phyloP scores from a whole-genome alignment of 2,888 invertebrate species.

The Kuschelorhynchus macadamiae region DNA sequence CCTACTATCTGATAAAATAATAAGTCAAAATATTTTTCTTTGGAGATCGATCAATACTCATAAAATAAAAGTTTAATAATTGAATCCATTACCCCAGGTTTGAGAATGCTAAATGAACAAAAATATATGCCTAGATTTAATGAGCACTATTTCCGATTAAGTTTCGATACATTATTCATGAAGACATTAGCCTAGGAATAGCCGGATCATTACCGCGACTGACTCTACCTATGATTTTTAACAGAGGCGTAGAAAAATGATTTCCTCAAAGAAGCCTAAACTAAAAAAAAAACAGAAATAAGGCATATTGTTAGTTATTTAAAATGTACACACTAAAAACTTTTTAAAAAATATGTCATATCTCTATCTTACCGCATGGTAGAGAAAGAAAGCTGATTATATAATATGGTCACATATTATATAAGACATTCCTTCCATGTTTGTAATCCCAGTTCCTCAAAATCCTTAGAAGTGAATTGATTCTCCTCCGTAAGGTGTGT shows the following conservation, averaged over 20 bases:
- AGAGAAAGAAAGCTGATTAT: no score
- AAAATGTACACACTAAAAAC: background rate
- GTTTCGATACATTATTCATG: conserved; percentile 60
- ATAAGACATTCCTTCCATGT: no score
- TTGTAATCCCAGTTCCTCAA: no score
- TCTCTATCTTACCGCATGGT: conserved; percentile 1
- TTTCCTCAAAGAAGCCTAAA: background rate
- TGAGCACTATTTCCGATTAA: conserved; percentile 59
- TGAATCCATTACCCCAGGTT: conserved; percentile 41
- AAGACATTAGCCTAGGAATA: conserved; percentile 56
- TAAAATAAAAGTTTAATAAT: conserved; percentile 44
- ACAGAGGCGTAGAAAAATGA: conserved; percentile 28
- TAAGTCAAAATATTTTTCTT: conserved; percentile 34
- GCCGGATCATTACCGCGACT: conserved; percentile 45
- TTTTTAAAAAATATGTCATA: background rate
- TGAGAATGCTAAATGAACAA: conserved; percentile 48
- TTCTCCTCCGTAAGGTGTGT: no score
- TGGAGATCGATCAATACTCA: conserved; percentile 42
- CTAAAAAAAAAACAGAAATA: background rate
- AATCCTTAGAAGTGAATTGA: no score
- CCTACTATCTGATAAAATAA: no score
- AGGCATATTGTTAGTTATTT: no score
- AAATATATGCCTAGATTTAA: conserved; percentile 60
- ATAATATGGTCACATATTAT: no score
- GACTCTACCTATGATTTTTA: conserved; percentile 41